phyloP scores from a whole-genome alignment of 1,140 invertebrate genomes.

The Hycleus cichorii region DNA sequence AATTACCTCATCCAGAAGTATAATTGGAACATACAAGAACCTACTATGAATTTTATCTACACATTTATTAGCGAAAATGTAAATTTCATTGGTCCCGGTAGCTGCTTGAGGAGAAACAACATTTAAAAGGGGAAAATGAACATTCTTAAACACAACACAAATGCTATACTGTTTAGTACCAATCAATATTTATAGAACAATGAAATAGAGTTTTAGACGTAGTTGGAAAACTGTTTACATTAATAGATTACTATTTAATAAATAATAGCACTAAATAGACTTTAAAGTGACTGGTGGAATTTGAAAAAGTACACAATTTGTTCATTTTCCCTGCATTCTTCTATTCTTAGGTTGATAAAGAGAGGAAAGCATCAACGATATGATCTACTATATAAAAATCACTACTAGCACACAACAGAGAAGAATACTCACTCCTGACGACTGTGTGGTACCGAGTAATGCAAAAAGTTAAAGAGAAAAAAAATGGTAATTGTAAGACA shows the following conservation, averaged over 20 bases:
- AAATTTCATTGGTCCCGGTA: conserved; percentile 5
- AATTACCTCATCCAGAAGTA: conserved; percentile 39
- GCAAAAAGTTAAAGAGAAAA: conserved; percentile 41
- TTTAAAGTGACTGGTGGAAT: too few species aligned
- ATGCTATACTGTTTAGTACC: too few species aligned
- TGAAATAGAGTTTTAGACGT: too few species aligned
- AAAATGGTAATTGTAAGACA: conserved; percentile 40
- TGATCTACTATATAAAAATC: conserved; percentile 27
- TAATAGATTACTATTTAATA: too few species aligned
- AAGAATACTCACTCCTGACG: conserved; percentile 40
- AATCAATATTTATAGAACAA: too few species aligned
- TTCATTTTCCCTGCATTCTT: conserved; percentile 1
- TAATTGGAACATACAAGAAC: conserved; percentile 32
- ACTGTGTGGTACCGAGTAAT: conserved; percentile 39
- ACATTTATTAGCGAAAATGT: conserved; percentile 22
- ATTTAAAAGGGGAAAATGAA: conserved; percentile 14
- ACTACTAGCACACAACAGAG: conserved; percentile 40
- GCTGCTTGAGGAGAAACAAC: conserved; percentile 14
- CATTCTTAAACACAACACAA: background rate
- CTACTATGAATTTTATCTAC: conserved; percentile 21
- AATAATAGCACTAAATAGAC: too few species aligned
- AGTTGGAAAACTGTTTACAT: too few species aligned
- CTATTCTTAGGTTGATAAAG: conserved; percentile 5
- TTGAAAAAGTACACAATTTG: background rate
- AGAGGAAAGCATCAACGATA: conserved; percentile 20